phyloP scores from a whole-genome alignment of 37 sponge, comb jelly and placozoan species.

The Spongilla lacustris region DNA sequence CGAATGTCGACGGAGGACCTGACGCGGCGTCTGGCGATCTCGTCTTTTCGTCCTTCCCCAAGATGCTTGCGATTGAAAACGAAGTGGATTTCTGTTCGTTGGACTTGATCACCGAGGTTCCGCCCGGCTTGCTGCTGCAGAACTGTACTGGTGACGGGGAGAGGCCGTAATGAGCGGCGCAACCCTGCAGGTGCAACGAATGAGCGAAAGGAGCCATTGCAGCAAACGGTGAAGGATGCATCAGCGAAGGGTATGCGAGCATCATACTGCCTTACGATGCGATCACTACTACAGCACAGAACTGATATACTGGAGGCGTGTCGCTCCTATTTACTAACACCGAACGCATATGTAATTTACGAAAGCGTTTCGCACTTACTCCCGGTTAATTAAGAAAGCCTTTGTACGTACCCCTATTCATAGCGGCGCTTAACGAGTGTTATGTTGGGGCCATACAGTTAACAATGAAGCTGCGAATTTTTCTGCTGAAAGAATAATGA shows the following conservation, averaged over 20 bases:
- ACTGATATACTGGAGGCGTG: constrained; percentile 6
- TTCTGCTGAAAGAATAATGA: background rate
- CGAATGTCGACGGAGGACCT: background rate
- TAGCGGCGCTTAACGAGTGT: background rate
- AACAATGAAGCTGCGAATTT: background rate
- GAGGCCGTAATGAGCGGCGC: background rate
- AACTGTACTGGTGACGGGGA: constrained; percentile 8
- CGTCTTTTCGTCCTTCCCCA: constrained; percentile 21
- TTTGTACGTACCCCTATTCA: background rate
- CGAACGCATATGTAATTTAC: background rate
- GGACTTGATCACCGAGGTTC: constrained; percentile 9
- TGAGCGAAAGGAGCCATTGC: constrained; percentile 22
- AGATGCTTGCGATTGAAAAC: constrained; percentile 69
- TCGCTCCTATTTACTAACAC: background rate
- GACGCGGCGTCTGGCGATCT: background rate
- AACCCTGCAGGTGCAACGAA: background rate
- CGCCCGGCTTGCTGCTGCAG: constrained; percentile 6
- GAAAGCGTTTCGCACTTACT: background rate
- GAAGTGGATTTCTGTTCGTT: constrained; percentile 4
- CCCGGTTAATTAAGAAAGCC: background rate
- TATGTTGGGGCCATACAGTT: background rate
- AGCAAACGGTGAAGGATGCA: constrained; percentile 33
- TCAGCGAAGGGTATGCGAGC: constrained; percentile 55
- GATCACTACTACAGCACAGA: background rate
- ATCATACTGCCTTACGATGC: constrained; percentile 31